Evolutionary conservation across 2,797 vertebrate genomes (phyloP), one percentile per base, ranked within the genome.

Genomic region (Aphelocoma californica): DNA sequence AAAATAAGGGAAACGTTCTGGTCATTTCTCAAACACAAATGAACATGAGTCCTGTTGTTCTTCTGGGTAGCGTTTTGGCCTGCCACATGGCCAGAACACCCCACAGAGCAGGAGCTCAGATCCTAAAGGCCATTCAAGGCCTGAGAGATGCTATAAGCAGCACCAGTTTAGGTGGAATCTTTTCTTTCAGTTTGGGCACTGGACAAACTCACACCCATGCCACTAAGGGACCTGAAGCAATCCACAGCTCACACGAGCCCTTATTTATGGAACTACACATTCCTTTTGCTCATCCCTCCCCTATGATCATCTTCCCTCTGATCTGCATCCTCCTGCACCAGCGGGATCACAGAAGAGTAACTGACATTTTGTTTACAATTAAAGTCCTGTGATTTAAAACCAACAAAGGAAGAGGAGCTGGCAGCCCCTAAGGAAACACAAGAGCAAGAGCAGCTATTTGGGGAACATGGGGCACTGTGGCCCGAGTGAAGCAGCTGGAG

Each of bases 401-500:
- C 32, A 65, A 62, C 71, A 80, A 54, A 82, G 82, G 79, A 77
- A 81, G 67, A 48, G 48, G 38, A 61, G 80, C 18, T 32, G 47
- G 51, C 73, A 86, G 77, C 42, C 77, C 45, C 75, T n/a, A 26
- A 26, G 25, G 62, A 81, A 86, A 67, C 45, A 10, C 3, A 12
- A 8, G 38, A 64, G 14, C 38, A 57, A 66, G 32, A 84, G 40
- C 53, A 60, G 71, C 38, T 58, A 3, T 44, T 28, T 58, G 31
- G 66, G 36, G 38, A 78, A 38, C 7, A 1, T 5, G 36, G 7
- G 53, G 47, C 85, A n/a, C 40, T 2, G 28, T 0, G 12, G 71
- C 54, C 48, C 0, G 0, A 78, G 45, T 2, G n/a, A 66, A 81
- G 17, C 18, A 51, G 32, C 0, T 5, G 16, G 21, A 62, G 16